phyloP scores from a whole-genome alignment of 2,113 vertebrate genomes.

The Spea bombifrons region DNA sequence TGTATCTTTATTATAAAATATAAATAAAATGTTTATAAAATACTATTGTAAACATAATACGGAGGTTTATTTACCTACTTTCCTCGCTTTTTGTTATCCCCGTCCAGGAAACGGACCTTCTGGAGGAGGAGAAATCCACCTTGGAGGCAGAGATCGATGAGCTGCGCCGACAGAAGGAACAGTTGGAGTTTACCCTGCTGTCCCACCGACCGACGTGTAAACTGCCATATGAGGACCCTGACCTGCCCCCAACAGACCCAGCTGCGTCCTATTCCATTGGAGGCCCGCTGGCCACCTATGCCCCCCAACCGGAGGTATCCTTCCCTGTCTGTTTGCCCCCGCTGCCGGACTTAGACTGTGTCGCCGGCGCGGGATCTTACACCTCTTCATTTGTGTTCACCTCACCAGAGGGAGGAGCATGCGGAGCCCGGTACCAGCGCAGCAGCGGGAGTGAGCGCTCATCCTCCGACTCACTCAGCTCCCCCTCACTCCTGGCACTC shows the following conservation, averaged over 20 bases:
- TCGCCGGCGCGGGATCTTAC: conserved; percentile 74
- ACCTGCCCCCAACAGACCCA: conserved; percentile 59
- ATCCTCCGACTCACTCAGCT: conserved; percentile 92
- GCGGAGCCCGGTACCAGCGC: conserved; percentile 88
- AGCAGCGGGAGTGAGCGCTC: conserved; percentile 93
- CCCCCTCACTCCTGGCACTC: conserved; percentile 91
- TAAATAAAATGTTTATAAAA: too few species aligned
- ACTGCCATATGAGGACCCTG: conserved; percentile 80
- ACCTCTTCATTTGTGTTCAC: conserved; percentile 99
- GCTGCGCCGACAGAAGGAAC: conserved; percentile 93
- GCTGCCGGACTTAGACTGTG: conserved; percentile 39
- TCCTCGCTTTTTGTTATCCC: background rate
- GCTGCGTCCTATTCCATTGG: conserved; percentile 63
- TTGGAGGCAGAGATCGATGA: conserved; percentile 93
- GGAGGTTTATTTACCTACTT: too few species aligned
- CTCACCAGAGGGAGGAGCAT: conserved; percentile 93
- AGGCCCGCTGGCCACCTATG: conserved; percentile 63
- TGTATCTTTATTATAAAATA: too few species aligned
- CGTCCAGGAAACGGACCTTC: conserved; percentile 84
- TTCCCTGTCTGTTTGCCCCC: conserved; percentile 73
- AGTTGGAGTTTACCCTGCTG: conserved; percentile 89
- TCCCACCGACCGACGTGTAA: conserved; percentile 91
- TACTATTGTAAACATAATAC: too few species aligned
- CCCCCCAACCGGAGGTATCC: conserved; percentile 75
- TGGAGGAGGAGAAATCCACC: conserved; percentile 92